Conservation (phyloP, 2,888 invertebrate genomes). For the Colostygia pectinataria region DNA sequence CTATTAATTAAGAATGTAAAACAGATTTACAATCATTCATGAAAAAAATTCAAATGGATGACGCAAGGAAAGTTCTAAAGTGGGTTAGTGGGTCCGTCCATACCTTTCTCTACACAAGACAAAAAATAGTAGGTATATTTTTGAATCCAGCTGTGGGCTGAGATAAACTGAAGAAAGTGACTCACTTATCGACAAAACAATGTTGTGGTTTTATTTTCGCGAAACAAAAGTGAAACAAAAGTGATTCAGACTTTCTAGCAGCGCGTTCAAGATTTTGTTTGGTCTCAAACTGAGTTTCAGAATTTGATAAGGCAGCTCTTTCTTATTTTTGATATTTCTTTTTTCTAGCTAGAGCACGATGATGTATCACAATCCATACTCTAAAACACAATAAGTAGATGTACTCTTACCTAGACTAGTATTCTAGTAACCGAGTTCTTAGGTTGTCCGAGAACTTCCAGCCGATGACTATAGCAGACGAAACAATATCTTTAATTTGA, state of each 20-base stretch:
- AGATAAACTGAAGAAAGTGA: conserved; percentile 35
- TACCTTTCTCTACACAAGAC: conserved; percentile 67
- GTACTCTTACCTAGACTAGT: no score
- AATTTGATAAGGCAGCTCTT: no score
- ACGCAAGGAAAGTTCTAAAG: conserved; percentile 68
- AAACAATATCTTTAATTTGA: no score
- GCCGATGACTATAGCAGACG: no score
- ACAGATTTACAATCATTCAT: conserved; percentile 33
- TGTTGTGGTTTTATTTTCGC: conserved; percentile 29
- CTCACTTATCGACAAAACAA: conserved; percentile 21
- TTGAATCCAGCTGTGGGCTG: conserved; percentile 31
- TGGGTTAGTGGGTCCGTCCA: conserved; percentile 71
- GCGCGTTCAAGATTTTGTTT: not conserved
- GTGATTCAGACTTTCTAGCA: conserved; percentile 9
- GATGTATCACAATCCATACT: no score
- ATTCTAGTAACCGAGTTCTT: no score
- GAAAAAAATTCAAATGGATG: conserved; percentile 55
- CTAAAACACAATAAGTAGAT: no score
- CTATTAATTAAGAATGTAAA: conserved; percentile 26
- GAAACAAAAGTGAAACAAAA: conserved; percentile 28
- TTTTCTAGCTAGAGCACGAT: no score
- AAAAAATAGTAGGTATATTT: conserved; percentile 21
- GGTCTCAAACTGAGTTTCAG: no score
- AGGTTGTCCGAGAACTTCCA: no score
- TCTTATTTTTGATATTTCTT: no score